Conservation (phyloP, 92 coral and sea anemone genomes). For the Diadumene lineata region DNA sequence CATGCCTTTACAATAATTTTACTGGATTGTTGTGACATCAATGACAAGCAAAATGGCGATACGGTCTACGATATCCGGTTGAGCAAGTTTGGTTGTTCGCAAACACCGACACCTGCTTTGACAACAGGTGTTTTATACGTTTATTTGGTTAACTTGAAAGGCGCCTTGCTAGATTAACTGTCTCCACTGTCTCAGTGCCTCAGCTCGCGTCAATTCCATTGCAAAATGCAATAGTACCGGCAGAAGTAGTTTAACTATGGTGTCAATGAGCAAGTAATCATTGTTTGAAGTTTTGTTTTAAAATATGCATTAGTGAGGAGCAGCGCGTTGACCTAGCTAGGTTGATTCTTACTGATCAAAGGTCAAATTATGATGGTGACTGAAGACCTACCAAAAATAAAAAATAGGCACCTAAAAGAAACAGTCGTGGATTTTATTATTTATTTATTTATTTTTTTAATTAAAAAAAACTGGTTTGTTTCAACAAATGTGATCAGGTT, state of each 20-base stretch:
- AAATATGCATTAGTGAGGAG: neutral
- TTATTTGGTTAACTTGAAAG: neutral
- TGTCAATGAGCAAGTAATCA: too few relatives aligned
- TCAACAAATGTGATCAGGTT: too few relatives aligned
- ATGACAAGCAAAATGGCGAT: too few relatives aligned
- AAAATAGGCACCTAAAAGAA: too few relatives aligned
- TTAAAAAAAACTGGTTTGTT: too few relatives aligned
- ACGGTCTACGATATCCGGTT: constrained; percentile 1
- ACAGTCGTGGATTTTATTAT: too few relatives aligned
- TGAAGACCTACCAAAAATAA: too few relatives aligned
- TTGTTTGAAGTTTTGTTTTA: neutral
- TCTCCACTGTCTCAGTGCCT: neutral
- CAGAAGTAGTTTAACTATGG: too few relatives aligned
- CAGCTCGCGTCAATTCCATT: neutral
- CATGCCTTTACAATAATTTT: neutral
- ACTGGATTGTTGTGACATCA: constrained; percentile 1
- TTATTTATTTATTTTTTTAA: too few relatives aligned
- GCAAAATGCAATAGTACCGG: too few relatives aligned
- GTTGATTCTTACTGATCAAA: too few relatives aligned
- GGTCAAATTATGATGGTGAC: neutral
- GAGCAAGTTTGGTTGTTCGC: constrained; percentile 11
- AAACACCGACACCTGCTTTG: constrained; percentile 15
- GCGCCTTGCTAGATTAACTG: neutral
- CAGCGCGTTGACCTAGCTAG: too few relatives aligned
- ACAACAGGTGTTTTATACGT: constrained; percentile 5